Evolutionary conservation across 2,797 vertebrate species (phyloP), one percentile per base, ranked within the genome.

Genomic region (Babyrousa celebensis): DNA sequence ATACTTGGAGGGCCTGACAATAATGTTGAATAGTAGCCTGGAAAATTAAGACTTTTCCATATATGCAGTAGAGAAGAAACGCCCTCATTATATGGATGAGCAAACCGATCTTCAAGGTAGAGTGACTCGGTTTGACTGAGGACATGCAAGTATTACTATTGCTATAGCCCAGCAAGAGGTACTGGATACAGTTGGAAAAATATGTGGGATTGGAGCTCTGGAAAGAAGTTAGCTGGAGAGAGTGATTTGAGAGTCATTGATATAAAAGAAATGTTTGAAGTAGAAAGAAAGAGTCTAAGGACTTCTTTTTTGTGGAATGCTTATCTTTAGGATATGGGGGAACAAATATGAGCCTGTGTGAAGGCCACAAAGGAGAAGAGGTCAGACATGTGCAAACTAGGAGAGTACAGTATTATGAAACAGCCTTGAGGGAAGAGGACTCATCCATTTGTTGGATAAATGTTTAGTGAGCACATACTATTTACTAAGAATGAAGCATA

Each of bases 41-140:
- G 62, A 72, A 88, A 85, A 80, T 48, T 32, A 93, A 12, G 20
- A 71, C 36, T 84, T 85, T 77, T 23, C 25, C 70, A n/a, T 79
- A 23, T 82, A 63, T 80, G 60, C 18, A 75, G 74, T 89, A 25
- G 36, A 78, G 82, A 82, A 86, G 43, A 8, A 72, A 68, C 43
- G 12, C 40, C 21, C 67, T 67, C n/a, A 77, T 78, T 78, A 88
- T 86, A 21, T 72, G 58, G 58, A 40, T 91, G 60, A 86, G 56
- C 15, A 89, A 85, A 85, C 18, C 84, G 79, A 89, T 86, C 43
- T 71, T 75, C 32, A n/a, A 84, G 25, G 23, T 62, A 25, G 36
- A 84, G n/a, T 84, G 70, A 79, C 58, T 94, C 94, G 52, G 84
- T 95, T 84, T 87, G 80, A 25, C 48, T 62, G 20, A 75, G 21